Base-by-base conservation (phyloP, 2,888 invertebrate species). In the Cristatella mucedo region DNA sequence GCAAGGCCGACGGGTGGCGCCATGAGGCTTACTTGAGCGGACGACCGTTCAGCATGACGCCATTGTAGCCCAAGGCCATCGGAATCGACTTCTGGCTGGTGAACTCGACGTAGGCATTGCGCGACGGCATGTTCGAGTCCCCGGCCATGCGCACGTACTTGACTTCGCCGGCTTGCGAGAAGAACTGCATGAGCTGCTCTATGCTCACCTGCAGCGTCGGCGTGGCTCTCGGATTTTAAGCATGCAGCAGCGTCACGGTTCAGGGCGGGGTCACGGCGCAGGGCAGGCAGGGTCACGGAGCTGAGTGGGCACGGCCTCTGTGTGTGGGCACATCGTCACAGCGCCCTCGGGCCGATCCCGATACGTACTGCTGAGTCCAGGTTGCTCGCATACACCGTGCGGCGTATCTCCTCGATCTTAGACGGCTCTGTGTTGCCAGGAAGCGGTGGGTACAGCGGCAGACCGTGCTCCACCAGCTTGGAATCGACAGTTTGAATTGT, bases 111-210 rank as follows among this genome's bases (percentile, higher is more conserved):
- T 93, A 74, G 2, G 83, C 83, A 68, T 82, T 85, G 11, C 59
- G 52, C 16, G 63, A 58, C 2, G 59, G 57, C 32, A 77, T 76
- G 39, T 74, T 72, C 19, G 75, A 76, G 53, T 83, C 82, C 34
- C 82, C 82, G 54, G 91, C 87, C 67, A 86, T 79, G 20, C 95
- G 73, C 40, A 87, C 71, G 64, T 91, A 97, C 65, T 93, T 95
- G 1, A 97, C 83, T 70, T 97, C 91, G 11, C 85, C 87, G 32
- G 81, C 82, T 49, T 74, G 74, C 41, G 76, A 74, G 61, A 95
- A 87, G 63, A 82, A 82, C 44, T 82, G 80, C 58, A 91, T 75
- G n/a, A 95, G 68, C 53, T 86, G 82, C 46, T 89, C 82, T 4
- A 81, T 72, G 4, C 63, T 58, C 13, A 57, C 52, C 61, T 62